Evolutionary conservation across 2,113 vertebrate genomes (phyloP).

Genomic region (Trogon surrucura): DNA sequence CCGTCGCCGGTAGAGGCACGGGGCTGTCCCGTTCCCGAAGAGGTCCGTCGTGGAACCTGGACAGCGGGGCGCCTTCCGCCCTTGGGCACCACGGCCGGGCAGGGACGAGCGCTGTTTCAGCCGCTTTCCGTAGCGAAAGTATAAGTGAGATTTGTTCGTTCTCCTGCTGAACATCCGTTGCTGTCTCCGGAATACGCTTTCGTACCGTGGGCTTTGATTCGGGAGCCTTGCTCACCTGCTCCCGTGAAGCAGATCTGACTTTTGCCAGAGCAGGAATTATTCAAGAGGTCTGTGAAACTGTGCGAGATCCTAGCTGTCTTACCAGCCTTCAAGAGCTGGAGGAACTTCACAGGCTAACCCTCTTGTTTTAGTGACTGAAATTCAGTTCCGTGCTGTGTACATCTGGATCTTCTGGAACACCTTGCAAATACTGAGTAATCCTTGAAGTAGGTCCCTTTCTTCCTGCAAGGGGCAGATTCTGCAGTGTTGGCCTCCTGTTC

Average conservation of each 20-base stretch:
- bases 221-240: rapidly evolving
- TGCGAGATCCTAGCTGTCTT: neutral
- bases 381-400: rapidly evolving
- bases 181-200: neutral
- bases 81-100: rapidly evolving
- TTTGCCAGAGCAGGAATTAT: neutral
- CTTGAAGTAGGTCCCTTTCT: neutral
- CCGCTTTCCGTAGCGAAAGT: rapidly evolving
- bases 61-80: neutral
- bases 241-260: neutral
- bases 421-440: neutral
- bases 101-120: rapidly evolving
- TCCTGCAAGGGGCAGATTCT: neutral
- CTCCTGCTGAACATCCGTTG: neutral
- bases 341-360: neutral
- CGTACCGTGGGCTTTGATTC: rapidly evolving
- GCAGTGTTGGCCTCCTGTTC: neutral
- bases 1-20: rapidly evolving
- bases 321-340: neutral
- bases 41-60: neutral
- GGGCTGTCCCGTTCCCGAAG: neutral
- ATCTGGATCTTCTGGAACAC: neutral
- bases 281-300: neutral
- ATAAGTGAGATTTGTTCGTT: neutral
- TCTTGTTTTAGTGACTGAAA: neutral